Evolutionary conservation across 2,888 invertebrate species (phyloP).

Genomic region (Diarsia rubi): DNA sequence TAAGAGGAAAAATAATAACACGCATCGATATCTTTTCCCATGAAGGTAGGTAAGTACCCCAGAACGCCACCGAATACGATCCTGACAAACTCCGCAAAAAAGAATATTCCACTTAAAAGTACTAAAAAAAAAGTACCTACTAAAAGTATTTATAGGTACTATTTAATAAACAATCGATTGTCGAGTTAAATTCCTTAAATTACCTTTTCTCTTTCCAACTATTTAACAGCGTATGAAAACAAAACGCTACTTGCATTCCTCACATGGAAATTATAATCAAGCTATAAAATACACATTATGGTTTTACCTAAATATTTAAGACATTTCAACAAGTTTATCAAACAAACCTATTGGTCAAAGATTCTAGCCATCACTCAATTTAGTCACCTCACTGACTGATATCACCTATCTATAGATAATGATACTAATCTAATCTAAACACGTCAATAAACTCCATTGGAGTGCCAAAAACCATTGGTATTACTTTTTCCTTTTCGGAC

Average conservation of each 20-base stretch:
- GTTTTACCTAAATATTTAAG: constrained; percentile 6
- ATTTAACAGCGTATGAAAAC: neutral
- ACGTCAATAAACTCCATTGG: constrained; percentile 34
- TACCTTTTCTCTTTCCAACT: neutral
- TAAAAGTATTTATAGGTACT: too few species aligned
- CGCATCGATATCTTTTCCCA: too few species aligned
- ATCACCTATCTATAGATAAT: constrained; percentile 38
- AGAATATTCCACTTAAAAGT: too few species aligned
- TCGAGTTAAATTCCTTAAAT: too few species aligned
- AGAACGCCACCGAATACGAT: too few species aligned
- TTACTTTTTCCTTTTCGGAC: constrained; percentile 37
- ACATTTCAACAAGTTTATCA: neutral
- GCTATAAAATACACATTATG: constrained; percentile 17
- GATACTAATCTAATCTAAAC: constrained; percentile 51
- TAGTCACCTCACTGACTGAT: constrained; percentile 23
- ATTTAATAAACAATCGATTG: too few species aligned
- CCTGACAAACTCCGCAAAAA: too few species aligned
- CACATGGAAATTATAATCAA: neutral
- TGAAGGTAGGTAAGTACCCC: too few species aligned
- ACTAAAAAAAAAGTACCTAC: too few species aligned
- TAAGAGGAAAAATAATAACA: too few species aligned
- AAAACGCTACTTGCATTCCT: neutral
- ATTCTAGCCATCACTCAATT: constrained; percentile 38
- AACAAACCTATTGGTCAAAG: constrained; percentile 12
- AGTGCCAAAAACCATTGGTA: constrained; percentile 47